A percentile compares a stretch with the other conserved stretches of the same genome.
Conservation (phyloP, 2,113 vertebrate genomes). For the Noturus placidus region DNA sequence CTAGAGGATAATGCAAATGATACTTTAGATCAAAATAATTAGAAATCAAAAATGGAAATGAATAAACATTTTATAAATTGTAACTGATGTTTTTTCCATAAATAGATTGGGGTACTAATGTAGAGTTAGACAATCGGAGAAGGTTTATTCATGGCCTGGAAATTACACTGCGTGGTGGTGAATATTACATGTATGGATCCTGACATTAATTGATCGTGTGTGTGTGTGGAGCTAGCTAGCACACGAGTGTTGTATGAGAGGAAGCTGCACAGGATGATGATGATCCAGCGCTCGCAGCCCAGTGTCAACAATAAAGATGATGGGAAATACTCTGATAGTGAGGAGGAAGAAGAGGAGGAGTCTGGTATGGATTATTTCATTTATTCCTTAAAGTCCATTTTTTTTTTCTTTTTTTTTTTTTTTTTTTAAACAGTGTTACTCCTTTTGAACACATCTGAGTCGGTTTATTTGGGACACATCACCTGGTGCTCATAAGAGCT, state of each 20-base stretch:
- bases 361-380: conserved; percentile 48
- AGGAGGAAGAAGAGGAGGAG: conserved; percentile 58
- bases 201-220: neutral
- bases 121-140: neutral
- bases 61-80: neutral
- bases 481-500: neutral
- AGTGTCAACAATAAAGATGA: conserved; percentile 53
- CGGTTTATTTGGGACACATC: neutral
- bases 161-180: neutral
- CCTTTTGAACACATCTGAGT: neutral
- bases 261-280: conserved; percentile 73
- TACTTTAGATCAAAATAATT: neutral
- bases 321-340: conserved; percentile 65
- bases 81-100: neutral
- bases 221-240: conserved; percentile 67
- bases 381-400: neutral
- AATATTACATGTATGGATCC: neutral
- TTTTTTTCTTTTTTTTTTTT: neutral
- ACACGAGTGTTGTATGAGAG: conserved; percentile 80
- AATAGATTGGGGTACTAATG: neutral
- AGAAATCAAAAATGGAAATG: no score
- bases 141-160: neutral
- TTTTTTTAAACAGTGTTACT: neutral
- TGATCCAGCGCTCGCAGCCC: conserved; percentile 50
- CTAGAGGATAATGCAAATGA: neutral